These are phyloP conservation scores for Sinocyclocheilus rhinocerous DNA, from an alignment of 2,113 vertebrate genomes.

Conservation along the genomic window DNA sequence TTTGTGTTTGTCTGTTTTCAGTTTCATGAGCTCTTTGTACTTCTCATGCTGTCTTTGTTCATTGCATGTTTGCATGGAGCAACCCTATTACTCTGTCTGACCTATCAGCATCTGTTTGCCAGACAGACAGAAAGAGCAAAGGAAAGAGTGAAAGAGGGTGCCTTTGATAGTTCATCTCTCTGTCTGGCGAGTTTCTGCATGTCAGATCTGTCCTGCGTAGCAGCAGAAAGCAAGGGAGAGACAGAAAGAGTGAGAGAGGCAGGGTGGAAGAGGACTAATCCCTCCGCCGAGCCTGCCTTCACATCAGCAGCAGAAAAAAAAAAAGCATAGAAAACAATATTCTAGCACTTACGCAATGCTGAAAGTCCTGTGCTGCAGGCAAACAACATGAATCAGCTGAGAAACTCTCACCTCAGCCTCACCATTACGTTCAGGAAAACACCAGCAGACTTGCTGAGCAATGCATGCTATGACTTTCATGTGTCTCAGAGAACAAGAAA, in stretches of 20 bases:
- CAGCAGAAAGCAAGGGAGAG: background rate
- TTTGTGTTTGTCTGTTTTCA: constrained; percentile 46
- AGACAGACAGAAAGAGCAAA: background rate
- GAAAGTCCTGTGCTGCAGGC: background rate
- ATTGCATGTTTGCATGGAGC: background rate
- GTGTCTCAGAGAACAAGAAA: too few relatives aligned
- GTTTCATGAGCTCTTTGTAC: constrained; percentile 43
- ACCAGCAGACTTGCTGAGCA: background rate
- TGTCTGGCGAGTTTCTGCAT: constrained; percentile 32
- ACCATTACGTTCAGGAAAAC: background rate
- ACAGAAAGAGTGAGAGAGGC: background rate
- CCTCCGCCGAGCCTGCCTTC: constrained; percentile 20
- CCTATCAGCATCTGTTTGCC: background rate
- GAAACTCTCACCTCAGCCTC: background rate
- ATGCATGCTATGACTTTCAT: too few relatives aligned
- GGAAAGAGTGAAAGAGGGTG: background rate
- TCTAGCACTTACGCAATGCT: constrained; percentile 1
- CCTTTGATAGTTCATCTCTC: constrained; percentile 28
- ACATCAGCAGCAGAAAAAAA: background rate
- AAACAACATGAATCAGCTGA: constrained; percentile 29
- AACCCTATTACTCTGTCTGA: background rate
- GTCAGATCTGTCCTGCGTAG: constrained; percentile 22
- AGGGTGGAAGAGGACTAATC: constrained; percentile 19
- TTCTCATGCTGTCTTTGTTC: constrained; percentile 22
- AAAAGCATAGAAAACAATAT: background rate